Evolutionary conservation across 2,797 vertebrate genomes (phyloP).

Genomic region (Gymnocypris eckloni): DNA sequence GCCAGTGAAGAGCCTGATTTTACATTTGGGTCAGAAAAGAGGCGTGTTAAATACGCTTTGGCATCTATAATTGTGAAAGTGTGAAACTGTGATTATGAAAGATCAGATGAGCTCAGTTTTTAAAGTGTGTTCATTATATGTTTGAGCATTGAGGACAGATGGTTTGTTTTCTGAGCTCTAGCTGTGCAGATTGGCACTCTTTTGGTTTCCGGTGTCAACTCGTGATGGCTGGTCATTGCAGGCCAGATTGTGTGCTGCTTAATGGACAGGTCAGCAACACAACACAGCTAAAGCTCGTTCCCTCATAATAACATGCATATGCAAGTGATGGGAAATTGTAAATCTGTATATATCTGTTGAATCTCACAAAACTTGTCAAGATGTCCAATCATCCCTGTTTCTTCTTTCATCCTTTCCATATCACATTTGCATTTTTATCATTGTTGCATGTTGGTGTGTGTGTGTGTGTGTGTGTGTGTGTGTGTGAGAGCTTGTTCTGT

Average conservation of each 20-base stretch:
- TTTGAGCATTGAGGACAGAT: neutral
- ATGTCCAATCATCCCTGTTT: neutral
- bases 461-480: neutral
- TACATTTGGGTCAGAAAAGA: slow-evolving; percentile 12
- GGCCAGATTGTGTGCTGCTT: slow-evolving; percentile 24
- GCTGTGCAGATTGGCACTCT: slow-evolving; percentile 30
- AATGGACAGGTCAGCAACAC: neutral
- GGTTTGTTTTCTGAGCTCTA: slow-evolving; percentile 9
- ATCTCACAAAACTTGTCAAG: neutral
- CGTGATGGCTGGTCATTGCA: slow-evolving; percentile 13
- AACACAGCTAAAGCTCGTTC: neutral
- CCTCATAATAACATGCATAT: neutral
- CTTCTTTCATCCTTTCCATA: too few relatives aligned
- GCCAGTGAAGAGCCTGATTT: neutral
- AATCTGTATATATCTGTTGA: neutral
- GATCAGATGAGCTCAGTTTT: slow-evolving; percentile 2
- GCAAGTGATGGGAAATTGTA: neutral
- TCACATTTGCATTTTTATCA: too few relatives aligned
- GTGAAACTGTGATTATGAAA: neutral
- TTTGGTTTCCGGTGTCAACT: neutral
- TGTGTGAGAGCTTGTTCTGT: slow-evolving; percentile 13
- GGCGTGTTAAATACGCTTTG: neutral
- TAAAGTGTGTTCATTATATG: neutral
- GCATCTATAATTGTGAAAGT: neutral
- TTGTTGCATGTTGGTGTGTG: too few relatives aligned